Evolutionary conservation across 1,140 invertebrate genomes (phyloP).

Genomic region (Planococcus citri): DNA sequence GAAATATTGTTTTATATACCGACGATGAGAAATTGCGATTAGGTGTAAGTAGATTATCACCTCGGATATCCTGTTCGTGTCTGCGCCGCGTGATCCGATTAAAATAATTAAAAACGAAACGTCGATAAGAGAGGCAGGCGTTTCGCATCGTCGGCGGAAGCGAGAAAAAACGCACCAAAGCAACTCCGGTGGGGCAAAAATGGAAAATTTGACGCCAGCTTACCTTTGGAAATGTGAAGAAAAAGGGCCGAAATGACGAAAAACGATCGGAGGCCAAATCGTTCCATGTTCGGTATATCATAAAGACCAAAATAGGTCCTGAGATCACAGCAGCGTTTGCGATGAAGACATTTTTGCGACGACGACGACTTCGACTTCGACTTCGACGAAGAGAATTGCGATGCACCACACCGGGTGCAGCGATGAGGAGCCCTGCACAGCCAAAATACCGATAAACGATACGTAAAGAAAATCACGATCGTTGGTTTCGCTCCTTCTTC

Average conservation of each 20-base stretch:
- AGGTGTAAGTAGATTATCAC: no score
- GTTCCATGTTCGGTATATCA: constrained; percentile 2
- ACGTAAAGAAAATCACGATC: not conserved
- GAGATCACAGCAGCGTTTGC: not conserved
- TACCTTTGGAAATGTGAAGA: not conserved
- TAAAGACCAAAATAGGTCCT: not conserved
- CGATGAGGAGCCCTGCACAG: not conserved
- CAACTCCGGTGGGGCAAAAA: no score
- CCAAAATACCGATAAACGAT: not conserved
- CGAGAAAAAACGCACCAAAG: no score
- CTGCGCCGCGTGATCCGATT: no score
- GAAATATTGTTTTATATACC: no score
- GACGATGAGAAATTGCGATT: no score
- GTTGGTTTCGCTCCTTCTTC: no score
- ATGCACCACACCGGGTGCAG: not conserved
- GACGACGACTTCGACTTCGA: not conserved
- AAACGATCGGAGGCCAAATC: not conserved
- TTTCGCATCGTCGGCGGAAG: no score
- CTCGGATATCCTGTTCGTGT: no score
- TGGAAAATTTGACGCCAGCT: not conserved
- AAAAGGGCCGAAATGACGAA: not conserved
- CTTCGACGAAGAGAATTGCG: no score
- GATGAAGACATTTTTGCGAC: not conserved
- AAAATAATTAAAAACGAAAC: no score
- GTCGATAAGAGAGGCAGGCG: no score